These are phyloP conservation scores for Phymatocera aterrima DNA, from an alignment of 2,888 invertebrate genomes.

Conservation along the genomic window DNA sequence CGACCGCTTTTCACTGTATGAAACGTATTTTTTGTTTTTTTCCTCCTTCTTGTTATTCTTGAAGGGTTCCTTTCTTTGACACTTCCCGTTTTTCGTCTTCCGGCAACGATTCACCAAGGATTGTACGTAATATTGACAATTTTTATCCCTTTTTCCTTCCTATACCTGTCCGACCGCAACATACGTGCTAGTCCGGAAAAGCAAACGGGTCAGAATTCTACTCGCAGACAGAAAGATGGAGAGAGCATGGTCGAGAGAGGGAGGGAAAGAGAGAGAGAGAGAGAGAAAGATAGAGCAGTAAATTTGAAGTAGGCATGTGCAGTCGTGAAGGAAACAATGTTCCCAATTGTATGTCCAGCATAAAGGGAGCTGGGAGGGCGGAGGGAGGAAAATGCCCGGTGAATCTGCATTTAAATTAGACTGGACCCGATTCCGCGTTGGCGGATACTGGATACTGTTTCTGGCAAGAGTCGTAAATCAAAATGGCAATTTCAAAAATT, in stretches of 20 bases:
- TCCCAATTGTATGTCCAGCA: background rate
- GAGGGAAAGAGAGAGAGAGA: too few relatives aligned
- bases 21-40: background rate
- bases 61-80: background rate
- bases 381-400: background rate
- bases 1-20: background rate
- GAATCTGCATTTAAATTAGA: conserved; percentile 7
- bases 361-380: background rate
- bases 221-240: too few relatives aligned
- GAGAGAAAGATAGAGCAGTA: background rate
- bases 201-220: too few relatives aligned
- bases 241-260: background rate
- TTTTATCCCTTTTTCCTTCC: too few relatives aligned
- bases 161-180: too few relatives aligned
- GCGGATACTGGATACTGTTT: background rate
- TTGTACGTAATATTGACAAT: too few relatives aligned
- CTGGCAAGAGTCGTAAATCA: conserved; percentile 30
- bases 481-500: conserved; percentile 17
- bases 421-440: background rate
- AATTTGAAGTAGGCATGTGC: background rate
- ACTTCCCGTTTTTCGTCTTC: too few relatives aligned
- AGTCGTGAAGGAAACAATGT: conserved; percentile 16
- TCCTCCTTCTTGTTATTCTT: background rate
- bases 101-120: too few relatives aligned
- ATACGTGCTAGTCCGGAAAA: too few relatives aligned